Percentiles rank a stretch among this genome's conserved stretches.
Conservation (phyloP, 2,113 vertebrate genomes). For the Emberiza fucata region DNA sequence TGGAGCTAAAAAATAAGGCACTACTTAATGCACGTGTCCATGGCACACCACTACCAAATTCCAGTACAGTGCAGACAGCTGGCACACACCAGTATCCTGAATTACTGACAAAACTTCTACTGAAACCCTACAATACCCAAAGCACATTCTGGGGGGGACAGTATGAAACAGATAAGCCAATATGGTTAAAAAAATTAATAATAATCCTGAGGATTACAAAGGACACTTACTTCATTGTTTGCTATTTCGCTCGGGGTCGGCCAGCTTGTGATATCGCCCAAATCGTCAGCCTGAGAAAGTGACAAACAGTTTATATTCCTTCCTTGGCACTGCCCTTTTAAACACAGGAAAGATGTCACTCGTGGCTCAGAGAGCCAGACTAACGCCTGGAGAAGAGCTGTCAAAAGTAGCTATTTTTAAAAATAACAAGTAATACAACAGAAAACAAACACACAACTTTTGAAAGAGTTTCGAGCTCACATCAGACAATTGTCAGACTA, state of each 20-base stretch:
- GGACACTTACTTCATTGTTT: conserved; percentile 82
- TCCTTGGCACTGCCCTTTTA: background rate
- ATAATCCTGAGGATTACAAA: background rate
- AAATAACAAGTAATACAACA: background rate
- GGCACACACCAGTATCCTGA: background rate
- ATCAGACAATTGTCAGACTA: background rate
- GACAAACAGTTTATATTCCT: background rate
- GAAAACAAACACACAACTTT: background rate
- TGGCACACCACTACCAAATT: background rate
- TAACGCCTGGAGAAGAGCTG: background rate
- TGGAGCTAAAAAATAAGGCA: background rate
- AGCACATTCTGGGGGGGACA: accelerated
- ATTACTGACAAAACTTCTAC: background rate
- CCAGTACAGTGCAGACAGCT: background rate
- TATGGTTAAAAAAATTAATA: background rate
- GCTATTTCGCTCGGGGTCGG: conserved; percentile 93
- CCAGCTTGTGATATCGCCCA: conserved; percentile 93
- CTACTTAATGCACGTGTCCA: accelerated
- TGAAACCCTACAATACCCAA: background rate
- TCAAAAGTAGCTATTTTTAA: background rate
- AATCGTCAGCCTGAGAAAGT: conserved; percentile 83
- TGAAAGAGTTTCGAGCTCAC: background rate
- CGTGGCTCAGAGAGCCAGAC: background rate
- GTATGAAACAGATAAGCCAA: background rate
- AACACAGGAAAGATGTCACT: background rate